A percentile compares a stretch with the other conserved stretches of the same genome.
Evolutionary conservation across 2,888 invertebrate species (phyloP).

Genomic region (Hydrotaea diabolus): DNA sequence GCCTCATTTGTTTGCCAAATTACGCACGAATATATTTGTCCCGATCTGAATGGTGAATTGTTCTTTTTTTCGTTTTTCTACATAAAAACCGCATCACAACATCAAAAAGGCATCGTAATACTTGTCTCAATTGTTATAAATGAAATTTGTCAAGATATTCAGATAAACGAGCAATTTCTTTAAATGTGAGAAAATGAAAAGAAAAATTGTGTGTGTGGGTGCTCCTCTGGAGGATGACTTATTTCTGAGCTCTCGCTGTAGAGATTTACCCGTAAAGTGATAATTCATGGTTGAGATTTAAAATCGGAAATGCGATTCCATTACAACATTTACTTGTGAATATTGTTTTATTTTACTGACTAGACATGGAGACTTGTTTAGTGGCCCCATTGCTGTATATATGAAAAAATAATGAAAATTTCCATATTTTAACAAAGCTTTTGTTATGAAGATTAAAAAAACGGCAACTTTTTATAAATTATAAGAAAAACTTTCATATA

Average conservation of each 20-base stretch:
- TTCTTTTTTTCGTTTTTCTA: neutral
- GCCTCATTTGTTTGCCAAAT: constrained; percentile 59
- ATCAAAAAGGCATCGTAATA: neutral
- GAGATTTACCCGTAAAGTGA: too few relatives aligned
- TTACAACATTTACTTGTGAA: too few relatives aligned
- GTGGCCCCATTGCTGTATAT: too few relatives aligned
- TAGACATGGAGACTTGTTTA: too few relatives aligned
- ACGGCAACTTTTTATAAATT: too few relatives aligned
- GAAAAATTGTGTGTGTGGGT: neutral
- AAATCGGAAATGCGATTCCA: too few relatives aligned
- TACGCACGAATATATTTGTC: constrained; percentile 28
- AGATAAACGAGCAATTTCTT: neutral
- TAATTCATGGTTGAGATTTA: too few relatives aligned
- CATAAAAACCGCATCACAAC: neutral
- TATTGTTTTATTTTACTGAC: too few relatives aligned
- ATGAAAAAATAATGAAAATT: too few relatives aligned
- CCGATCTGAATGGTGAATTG: neutral
- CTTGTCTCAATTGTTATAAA: constrained; percentile 49
- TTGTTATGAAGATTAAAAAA: too few relatives aligned
- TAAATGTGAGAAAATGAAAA: neutral
- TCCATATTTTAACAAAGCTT: too few relatives aligned
- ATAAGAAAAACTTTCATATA: too few relatives aligned
- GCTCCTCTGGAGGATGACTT: neutral
- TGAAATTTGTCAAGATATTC: constrained; percentile 68
- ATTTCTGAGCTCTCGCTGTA: neutral